Evolutionary conservation across 2,113 vertebrate species (phyloP).

Genomic region (Ictidomys tridecemlineatus): DNA sequence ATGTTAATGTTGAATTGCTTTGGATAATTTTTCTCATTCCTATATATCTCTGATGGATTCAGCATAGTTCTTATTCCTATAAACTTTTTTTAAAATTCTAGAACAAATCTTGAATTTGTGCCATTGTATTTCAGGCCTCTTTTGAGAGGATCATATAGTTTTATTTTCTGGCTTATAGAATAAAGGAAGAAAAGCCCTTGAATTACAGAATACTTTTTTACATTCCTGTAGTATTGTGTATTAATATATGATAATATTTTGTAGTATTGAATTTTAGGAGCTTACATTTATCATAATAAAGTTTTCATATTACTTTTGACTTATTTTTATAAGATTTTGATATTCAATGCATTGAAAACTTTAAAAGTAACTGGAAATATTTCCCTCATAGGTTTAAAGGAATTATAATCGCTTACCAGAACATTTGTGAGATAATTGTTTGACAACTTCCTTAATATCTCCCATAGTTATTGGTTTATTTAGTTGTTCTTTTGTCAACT

Average conservation of each 20-base stretch:
- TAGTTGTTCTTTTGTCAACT: neutral
- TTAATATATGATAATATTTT: neutral
- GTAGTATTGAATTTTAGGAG: neutral
- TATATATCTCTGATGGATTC: neutral
- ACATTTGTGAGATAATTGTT: neutral
- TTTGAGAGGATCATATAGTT: neutral
- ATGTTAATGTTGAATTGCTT: neutral
- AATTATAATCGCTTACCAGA: constrained; percentile 1
- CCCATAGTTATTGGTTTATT: neutral
- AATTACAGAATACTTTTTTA: neutral
- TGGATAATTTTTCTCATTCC: neutral
- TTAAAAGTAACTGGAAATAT: neutral
- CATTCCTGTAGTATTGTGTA: neutral
- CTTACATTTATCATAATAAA: neutral
- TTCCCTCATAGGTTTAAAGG: neutral
- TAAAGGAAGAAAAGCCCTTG: neutral
- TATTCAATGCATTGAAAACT: neutral
- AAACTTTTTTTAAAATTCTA: neutral
- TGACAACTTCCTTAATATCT: neutral
- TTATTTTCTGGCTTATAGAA: neutral
- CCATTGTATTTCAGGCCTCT: neutral
- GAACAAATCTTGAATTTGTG: neutral
- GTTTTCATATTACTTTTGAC: neutral
- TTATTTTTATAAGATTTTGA: neutral
- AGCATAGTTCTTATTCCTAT: neutral